Percentiles rank a stretch among this genome's conserved stretches.
phyloP scores from a whole-genome alignment of 2,797 vertebrate genomes.

The Chelon labrosus region DNA sequence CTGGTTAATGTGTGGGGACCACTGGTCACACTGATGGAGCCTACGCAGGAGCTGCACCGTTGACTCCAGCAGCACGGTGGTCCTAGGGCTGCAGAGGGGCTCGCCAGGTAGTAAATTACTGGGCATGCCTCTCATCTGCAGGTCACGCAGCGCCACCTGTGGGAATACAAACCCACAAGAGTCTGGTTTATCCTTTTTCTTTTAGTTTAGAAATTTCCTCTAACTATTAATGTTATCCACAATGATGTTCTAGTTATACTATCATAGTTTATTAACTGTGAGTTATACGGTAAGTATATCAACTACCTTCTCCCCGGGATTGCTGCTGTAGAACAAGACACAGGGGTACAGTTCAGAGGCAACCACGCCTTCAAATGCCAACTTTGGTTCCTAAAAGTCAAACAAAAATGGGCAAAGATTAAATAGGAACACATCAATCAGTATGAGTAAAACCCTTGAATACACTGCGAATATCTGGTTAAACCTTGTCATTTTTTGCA shows the following conservation, averaged over 20 bases:
- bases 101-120: slow-evolving; percentile 86
- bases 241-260: no score
- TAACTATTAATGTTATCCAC: background rate
- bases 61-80: slow-evolving; percentile 84
- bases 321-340: slow-evolving; percentile 90
- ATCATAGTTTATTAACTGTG: no score
- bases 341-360: slow-evolving; percentile 87
- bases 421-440: background rate
- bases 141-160: slow-evolving; percentile 86
- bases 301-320: slow-evolving; percentile 88
- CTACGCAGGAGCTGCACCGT: slow-evolving; percentile 83
- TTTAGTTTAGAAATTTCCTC: background rate
- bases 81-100: slow-evolving; percentile 85
- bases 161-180: background rate
- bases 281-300: background rate
- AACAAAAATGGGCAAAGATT: slow-evolving; percentile 26
- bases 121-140: slow-evolving; percentile 88
- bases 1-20: slow-evolving; percentile 84
- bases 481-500: slow-evolving; percentile 88
- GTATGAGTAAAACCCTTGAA: background rate
- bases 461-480: background rate
- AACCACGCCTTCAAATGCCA: slow-evolving; percentile 88
- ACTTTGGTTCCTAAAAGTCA: slow-evolving; percentile 83
- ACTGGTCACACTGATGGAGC: slow-evolving; percentile 83
- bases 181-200: no score